phyloP scores from a whole-genome alignment of 2,888 invertebrate genomes.

The Buathra laborator region DNA sequence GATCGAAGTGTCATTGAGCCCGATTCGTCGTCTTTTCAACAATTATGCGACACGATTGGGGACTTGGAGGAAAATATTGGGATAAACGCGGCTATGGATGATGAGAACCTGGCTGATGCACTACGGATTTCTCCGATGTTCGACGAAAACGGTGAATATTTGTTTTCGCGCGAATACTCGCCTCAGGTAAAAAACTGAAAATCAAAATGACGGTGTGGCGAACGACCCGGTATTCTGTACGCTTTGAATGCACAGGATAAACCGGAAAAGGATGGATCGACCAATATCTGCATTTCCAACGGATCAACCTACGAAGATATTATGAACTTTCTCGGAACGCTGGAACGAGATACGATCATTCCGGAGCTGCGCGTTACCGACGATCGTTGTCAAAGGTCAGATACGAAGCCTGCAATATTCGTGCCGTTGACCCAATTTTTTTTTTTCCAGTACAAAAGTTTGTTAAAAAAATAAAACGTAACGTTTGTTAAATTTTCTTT shows the following conservation, averaged over 20 bases:
- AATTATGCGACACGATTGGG: conserved; percentile 79
- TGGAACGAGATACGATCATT: conserved; percentile 76
- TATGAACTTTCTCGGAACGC: conserved; percentile 78
- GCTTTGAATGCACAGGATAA: conserved; percentile 69
- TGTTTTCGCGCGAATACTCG: conserved; percentile 54
- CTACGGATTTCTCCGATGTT: not conserved
- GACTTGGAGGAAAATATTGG: conserved; percentile 76
- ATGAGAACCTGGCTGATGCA: not conserved
- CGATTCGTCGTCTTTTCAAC: conserved; percentile 76
- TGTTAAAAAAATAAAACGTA: too few species aligned
- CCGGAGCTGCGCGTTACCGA: conserved; percentile 35
- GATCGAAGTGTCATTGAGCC: conserved; percentile 79
- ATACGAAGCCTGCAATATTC: not conserved
- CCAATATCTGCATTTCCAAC: conserved; percentile 57
- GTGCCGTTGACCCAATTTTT: not conserved
- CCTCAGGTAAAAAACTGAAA: conserved; percentile 68
- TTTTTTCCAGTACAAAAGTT: too few species aligned
- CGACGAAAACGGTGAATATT: not conserved
- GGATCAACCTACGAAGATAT: conserved; percentile 80
- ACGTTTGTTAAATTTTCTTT: too few species aligned
- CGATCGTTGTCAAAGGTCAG: conserved; percentile 33
- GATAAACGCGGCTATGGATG: not conserved
- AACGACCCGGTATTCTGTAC: not conserved
- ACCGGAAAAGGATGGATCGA: conserved; percentile 78
- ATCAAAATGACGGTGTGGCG: too few species aligned